These are phyloP conservation scores for Bombus difficillimus DNA, from an alignment of 1,140 invertebrate genomes.

Conservation along the genomic window DNA sequence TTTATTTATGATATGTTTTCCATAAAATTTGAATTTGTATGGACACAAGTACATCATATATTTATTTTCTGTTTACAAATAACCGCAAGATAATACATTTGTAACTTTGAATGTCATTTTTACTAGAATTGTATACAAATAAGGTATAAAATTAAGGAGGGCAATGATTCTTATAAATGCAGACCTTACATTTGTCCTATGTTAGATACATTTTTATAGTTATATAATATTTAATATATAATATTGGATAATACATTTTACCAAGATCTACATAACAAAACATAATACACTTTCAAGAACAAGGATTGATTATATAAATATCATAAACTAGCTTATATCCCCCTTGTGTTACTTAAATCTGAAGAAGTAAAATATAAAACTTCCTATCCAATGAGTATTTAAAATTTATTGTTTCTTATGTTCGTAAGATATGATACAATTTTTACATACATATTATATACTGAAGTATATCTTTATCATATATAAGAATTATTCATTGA, in stretches of 20 bases:
- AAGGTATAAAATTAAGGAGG: neutral
- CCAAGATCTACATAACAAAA: neutral
- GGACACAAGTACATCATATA: neutral
- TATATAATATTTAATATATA: neutral
- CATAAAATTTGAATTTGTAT: conserved; percentile 1
- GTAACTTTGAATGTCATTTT: conserved; percentile 12
- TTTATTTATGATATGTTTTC: neutral
- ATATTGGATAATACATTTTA: neutral
- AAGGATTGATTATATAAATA: conserved; percentile 6
- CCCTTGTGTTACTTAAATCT: neutral
- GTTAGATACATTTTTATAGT: neutral
- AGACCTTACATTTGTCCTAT: neutral
- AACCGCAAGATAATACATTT: conserved; percentile 13
- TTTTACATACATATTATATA: neutral
- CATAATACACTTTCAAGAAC: neutral
- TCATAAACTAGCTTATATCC: neutral
- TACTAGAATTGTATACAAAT: conserved; percentile 26
- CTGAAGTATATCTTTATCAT: neutral
- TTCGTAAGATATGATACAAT: conserved; percentile 9
- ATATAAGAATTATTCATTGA: neutral
- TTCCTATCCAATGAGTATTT: neutral
- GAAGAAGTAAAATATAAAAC: neutral
- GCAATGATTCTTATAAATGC: neutral
- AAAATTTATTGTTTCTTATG: neutral
- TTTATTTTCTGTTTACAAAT: conserved; percentile 38